Evolutionary conservation across 2,113 vertebrate species (phyloP), one percentile per base, ranked within the genome.

Genomic region (Barbus barbus): DNA sequence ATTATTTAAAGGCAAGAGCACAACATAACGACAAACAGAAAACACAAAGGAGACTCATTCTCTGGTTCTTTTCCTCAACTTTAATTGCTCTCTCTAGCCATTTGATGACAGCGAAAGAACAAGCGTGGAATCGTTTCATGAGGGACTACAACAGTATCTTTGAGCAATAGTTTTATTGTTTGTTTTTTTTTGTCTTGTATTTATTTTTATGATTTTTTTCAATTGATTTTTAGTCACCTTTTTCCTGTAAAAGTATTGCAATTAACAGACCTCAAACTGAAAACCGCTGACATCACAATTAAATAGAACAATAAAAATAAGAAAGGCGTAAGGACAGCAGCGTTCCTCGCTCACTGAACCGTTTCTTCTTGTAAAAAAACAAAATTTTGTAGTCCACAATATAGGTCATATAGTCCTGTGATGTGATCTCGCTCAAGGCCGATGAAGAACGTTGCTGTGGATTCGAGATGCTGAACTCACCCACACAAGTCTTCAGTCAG

Each of bases 161-260:
- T n/a, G n/a, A n/a, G n/a, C n/a, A n/a, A n/a, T n/a, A n/a, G n/a
- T n/a, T n/a, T n/a, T n/a, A n/a, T n/a, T n/a, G n/a, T n/a, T n/a
- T n/a, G n/a, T n/a, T n/a, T 90, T 91, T 88, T 91, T 65, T 38
- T 31, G 89, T 86, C 82, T 86, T 91, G 82, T 93, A 95, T 96
- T 95, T 75, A 76, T 41, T 56, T 95, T 95, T 93, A 92, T 77
- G 89, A 86, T 41, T 89, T 91, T 78, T 78, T 78, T 61, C 4
- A 3, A 24, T 26, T 16, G 3, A 22, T 90, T 92, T 90, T 63
- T 63, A 41, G 41, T 90, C 90, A 87, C 81, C 85, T 90, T 86
- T 94, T 95, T 96, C 95, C 91, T 94, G 93, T 94, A 95, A 97
- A 96, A 96, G 95, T 96, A 96, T 96, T 97, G 95, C 94, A 94